phyloP scores from a whole-genome alignment of 1,140 invertebrate species.

The Papilio polyxenes region DNA sequence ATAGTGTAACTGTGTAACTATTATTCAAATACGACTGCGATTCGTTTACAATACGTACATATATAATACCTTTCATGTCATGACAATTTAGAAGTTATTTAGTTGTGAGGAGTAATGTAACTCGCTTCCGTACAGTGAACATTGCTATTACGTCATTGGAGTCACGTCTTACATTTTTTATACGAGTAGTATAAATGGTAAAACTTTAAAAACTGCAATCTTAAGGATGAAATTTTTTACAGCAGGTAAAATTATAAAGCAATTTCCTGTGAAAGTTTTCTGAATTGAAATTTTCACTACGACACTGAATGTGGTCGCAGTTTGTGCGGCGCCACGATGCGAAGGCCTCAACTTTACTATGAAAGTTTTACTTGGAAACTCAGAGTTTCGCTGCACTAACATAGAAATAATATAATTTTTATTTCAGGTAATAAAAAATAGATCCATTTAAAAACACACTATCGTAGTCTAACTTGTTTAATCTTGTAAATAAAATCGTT shows the following conservation, averaged over 20 bases:
- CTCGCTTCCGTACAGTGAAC: too few species aligned
- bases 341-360: not conserved
- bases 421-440: not conserved
- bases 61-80: not conserved
- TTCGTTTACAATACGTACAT: not conserved
- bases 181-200: not conserved
- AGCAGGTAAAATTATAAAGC: constrained; percentile 15
- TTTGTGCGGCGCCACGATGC: not conserved
- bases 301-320: not conserved
- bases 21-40: constrained; percentile 6
- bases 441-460: not conserved
- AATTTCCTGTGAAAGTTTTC: not conserved
- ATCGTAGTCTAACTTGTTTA: not conserved
- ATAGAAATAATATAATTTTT: not conserved
- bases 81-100: not conserved
- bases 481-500: too few species aligned
- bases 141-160: not conserved
- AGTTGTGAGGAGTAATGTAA: too few species aligned
- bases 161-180: not conserved
- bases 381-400: too few species aligned
- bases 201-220: constrained; percentile 9
- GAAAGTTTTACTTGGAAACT: not conserved
- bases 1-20: not conserved
- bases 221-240: not conserved
- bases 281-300: not conserved